phyloP scores from a whole-genome alignment of 1,140 invertebrate genomes.

The Scaptomyza pallida region DNA sequence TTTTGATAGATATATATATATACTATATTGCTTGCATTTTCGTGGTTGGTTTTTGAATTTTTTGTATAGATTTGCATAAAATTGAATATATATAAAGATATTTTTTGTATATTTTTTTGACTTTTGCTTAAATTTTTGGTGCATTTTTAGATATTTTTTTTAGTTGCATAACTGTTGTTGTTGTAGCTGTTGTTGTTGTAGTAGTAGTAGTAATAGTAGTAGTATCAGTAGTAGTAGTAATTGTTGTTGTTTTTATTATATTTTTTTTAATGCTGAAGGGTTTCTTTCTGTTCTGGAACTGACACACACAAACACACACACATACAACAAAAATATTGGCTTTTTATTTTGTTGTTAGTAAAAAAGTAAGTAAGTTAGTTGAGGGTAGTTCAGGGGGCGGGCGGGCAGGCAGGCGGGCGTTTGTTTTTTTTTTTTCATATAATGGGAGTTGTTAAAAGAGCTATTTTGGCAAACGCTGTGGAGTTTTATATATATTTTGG shows the following conservation, averaged over 20 bases:
- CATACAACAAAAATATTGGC: slow-evolving; percentile 52
- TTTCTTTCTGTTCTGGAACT: slow-evolving; percentile 57
- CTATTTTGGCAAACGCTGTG: slow-evolving; percentile 37
- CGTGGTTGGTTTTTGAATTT: slow-evolving; percentile 69
- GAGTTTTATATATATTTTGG: not conserved
- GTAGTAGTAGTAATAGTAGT: slow-evolving; percentile 40
- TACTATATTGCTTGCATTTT: slow-evolving; percentile 52
- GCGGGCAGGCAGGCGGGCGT: slow-evolving; percentile 51
- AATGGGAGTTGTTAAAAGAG: slow-evolving; percentile 2
- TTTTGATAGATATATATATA: slow-evolving; percentile 54
- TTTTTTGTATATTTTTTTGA: slow-evolving; percentile 51
- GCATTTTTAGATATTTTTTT: slow-evolving; percentile 58
- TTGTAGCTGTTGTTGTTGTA: slow-evolving; percentile 69
- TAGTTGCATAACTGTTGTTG: slow-evolving; percentile 79
- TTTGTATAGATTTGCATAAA: slow-evolving; percentile 74
- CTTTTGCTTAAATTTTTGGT: slow-evolving; percentile 58
- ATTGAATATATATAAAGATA: slow-evolving; percentile 62
- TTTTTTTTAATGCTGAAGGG: slow-evolving; percentile 19
- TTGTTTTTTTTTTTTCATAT: slow-evolving; percentile 20
- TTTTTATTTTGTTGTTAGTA: slow-evolving; percentile 36
- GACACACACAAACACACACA: slow-evolving; percentile 65
- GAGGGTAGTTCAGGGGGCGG: slow-evolving; percentile 38
- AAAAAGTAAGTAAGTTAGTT: slow-evolving; percentile 50
- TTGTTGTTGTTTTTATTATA: slow-evolving; percentile 27
- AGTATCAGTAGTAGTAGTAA: slow-evolving; percentile 51